phyloP scores from a whole-genome alignment of 2,113 vertebrate species.

The Terrapene triunguis region DNA sequence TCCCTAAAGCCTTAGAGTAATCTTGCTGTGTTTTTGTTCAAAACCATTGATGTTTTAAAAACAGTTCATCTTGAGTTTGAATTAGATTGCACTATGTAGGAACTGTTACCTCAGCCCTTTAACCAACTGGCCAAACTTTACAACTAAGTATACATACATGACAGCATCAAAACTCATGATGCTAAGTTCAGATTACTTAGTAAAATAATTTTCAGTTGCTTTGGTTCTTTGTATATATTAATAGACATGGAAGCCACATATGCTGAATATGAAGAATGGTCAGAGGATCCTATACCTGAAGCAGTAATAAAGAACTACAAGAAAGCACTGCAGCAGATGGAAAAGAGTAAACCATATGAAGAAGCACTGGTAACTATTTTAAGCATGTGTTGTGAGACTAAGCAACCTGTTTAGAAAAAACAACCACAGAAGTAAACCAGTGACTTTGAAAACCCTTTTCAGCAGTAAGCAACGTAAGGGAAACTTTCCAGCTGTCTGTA shows the following conservation, averaged over 20 bases:
- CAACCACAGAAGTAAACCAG: neutral
- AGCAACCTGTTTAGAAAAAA: neutral
- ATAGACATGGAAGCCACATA: conserved; percentile 94
- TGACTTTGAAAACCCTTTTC: neutral
- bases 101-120: neutral
- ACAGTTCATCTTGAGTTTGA: neutral
- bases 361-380: conserved; percentile 88
- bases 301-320: conserved; percentile 84
- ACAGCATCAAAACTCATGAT: neutral
- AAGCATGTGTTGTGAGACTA: neutral
- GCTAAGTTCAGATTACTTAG: neutral
- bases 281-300: conserved; percentile 87
- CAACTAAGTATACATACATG: accelerated
- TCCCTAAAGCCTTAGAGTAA: neutral
- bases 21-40: neutral
- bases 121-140: neutral
- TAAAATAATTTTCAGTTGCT: accelerated
- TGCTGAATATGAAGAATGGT: conserved; percentile 95
- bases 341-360: conserved; percentile 88
- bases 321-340: conserved; percentile 89
- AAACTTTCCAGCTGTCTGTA: neutral
- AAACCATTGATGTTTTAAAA: neutral
- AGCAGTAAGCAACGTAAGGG: neutral
- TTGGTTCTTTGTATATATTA: neutral
- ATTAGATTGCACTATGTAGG: accelerated